Evolutionary conservation across 2,797 vertebrate genomes (phyloP).

Genomic region (Arrhamphus sclerolepis): DNA sequence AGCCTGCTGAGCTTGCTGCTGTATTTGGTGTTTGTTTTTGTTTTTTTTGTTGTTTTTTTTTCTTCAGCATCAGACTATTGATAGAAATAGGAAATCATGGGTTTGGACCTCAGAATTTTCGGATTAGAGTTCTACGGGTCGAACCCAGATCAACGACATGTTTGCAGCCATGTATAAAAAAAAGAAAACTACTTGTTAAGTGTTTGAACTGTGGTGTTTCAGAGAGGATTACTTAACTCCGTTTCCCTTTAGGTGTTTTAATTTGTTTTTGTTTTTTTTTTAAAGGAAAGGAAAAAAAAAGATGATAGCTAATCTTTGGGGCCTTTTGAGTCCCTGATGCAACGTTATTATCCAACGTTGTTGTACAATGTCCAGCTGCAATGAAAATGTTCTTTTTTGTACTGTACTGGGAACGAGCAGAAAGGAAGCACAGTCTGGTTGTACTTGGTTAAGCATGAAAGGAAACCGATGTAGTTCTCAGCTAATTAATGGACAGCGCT

Average conservation of each 20-base stretch:
- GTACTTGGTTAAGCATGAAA: slow-evolving; percentile 53
- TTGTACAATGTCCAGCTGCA: slow-evolving; percentile 77
- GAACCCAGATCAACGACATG: slow-evolving; percentile 65
- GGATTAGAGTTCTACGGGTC: slow-evolving; percentile 40
- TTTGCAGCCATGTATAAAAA: slow-evolving; percentile 81
- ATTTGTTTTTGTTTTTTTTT: slow-evolving; percentile 68
- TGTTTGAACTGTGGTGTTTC: slow-evolving; percentile 84
- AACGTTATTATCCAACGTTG: slow-evolving; percentile 68
- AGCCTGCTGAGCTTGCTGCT: slow-evolving; percentile 73
- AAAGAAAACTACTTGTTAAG: slow-evolving; percentile 75
- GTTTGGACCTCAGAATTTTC: slow-evolving; percentile 35
- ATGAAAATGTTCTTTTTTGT: slow-evolving; percentile 69
- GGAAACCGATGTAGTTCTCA: slow-evolving; percentile 47
- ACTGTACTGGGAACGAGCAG: slow-evolving; percentile 62
- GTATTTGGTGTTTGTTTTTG: too few species aligned
- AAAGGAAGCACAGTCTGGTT: slow-evolving; percentile 56
- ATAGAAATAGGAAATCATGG: slow-evolving; percentile 52
- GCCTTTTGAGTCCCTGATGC: slow-evolving; percentile 64
- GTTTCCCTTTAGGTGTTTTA: slow-evolving; percentile 76
- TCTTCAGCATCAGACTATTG: slow-evolving; percentile 63
- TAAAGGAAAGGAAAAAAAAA: slow-evolving; percentile 53
- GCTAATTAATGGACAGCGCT: slow-evolving; percentile 26
- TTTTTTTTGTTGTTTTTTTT: too few species aligned
- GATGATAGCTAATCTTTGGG: slow-evolving; percentile 56
- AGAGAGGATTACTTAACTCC: slow-evolving; percentile 73